Evolutionary conservation across 2,888 invertebrate species (phyloP).

Genomic region (Sipha maydis): DNA sequence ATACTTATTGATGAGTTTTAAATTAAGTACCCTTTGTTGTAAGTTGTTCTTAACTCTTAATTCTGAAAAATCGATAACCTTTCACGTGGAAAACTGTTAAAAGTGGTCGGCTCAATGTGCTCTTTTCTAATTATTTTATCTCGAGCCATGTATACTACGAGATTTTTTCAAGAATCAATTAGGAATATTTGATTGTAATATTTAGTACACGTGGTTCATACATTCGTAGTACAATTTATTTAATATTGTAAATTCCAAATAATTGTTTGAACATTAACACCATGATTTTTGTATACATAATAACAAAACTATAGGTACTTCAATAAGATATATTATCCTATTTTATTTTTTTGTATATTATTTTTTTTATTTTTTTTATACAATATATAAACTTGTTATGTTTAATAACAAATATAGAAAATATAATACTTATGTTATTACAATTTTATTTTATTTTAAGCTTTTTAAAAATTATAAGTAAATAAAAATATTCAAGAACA

Average conservation of each 20-base stretch:
- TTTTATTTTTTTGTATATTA: no score
- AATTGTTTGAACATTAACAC: no score
- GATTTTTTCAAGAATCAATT: slow-evolving; percentile 6
- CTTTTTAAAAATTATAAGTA: neutral
- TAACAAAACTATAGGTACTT: no score
- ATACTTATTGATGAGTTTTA: neutral
- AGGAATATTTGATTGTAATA: neutral
- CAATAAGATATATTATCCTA: no score
- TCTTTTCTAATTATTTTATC: slow-evolving; percentile 22
- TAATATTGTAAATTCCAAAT: no score
- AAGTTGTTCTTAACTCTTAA: no score
- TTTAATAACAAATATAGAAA: no score
- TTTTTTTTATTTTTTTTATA: no score
- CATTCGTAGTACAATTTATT: no score
- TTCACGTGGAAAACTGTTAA: slow-evolving; percentile 22
- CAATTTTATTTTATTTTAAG: neutral
- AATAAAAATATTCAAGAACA: neutral
- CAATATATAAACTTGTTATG: no score
- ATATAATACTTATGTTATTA: no score
- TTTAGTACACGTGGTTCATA: neutral
- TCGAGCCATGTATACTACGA: neutral
- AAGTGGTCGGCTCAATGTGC: slow-evolving; percentile 5
- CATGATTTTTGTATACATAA: no score
- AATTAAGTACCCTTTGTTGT: neutral
- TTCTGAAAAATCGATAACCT: slow-evolving; percentile 15